phyloP scores from a whole-genome alignment of 2,797 vertebrate species.

The Micrastur ruficollis region DNA sequence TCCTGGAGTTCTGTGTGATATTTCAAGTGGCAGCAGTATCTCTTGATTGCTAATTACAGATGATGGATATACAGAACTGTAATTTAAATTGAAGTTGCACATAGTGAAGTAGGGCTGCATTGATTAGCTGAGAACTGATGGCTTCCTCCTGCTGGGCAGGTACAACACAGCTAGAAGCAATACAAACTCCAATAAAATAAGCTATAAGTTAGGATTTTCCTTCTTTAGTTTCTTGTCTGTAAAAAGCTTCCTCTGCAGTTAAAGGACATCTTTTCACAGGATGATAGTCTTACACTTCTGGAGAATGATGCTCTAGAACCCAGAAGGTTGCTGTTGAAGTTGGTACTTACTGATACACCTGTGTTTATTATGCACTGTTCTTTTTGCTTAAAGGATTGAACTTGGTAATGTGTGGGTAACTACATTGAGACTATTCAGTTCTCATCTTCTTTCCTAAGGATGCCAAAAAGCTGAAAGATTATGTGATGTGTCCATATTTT shows the following conservation, averaged over 20 bases:
- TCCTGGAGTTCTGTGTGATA: background rate
- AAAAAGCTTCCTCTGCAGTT: background rate
- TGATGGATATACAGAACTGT: background rate
- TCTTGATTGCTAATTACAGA: slow-evolving; percentile 11
- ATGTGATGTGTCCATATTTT: background rate
- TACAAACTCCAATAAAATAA: background rate
- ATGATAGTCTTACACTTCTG: background rate
- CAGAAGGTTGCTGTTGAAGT: background rate
- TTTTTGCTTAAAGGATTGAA: background rate
- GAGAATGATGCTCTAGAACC: background rate
- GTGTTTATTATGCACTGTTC: background rate
- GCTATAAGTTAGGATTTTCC: background rate
- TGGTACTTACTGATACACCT: background rate
- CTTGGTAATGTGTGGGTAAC: background rate
- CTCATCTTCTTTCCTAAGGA: background rate
- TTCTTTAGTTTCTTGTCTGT: background rate
- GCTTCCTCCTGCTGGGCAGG: background rate
- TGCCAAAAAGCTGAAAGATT: background rate
- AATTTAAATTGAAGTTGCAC: background rate
- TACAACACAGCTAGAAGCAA: background rate
- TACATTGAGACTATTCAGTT: background rate
- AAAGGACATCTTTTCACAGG: background rate
- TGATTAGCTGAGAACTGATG: background rate
- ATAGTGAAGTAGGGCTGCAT: background rate
- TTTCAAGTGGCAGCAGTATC: background rate